A percentile compares a stretch with the other conserved stretches of the same genome.
Evolutionary conservation across 2,888 invertebrate genomes (phyloP).

Genomic region (Diarsia brunnea): DNA sequence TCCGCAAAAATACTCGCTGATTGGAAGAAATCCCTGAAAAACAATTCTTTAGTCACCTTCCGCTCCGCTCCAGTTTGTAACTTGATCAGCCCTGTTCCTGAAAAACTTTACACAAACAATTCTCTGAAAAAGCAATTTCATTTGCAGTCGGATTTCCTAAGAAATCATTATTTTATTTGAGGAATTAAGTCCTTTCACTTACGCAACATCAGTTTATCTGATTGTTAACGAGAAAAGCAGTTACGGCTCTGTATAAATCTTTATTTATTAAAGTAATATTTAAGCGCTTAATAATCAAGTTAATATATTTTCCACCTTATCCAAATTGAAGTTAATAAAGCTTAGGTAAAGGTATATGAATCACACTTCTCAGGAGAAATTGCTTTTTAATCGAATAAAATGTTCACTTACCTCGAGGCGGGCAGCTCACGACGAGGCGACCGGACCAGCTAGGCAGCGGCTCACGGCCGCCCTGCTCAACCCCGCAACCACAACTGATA

Average conservation of each 20-base stretch:
- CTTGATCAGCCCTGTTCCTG: conserved; percentile 32
- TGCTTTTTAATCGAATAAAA: conserved; percentile 90
- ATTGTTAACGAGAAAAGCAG: conserved; percentile 45
- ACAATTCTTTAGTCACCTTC: not conserved
- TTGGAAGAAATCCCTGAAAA: conserved; percentile 1
- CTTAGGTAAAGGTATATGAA: conserved; percentile 68
- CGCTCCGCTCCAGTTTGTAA: conserved; percentile 12
- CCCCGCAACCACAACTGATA: conserved; percentile 87
- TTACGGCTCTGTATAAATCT: conserved; percentile 20
- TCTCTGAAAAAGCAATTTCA: conserved; percentile 55
- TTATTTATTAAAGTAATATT: conserved; percentile 52
- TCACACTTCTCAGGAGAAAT: conserved; percentile 84
- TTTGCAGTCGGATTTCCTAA: not conserved
- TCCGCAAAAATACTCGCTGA: not conserved
- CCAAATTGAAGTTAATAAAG: conserved; percentile 68
- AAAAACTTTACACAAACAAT: conserved; percentile 44
- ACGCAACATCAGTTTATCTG: conserved; percentile 35
- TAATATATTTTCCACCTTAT: conserved; percentile 61
- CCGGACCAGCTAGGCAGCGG: conserved; percentile 77
- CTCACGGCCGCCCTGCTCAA: conserved; percentile 83
- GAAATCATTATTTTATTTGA: not conserved
- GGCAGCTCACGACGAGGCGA: conserved; percentile 73
- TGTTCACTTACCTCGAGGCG: conserved; percentile 87
- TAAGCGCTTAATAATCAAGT: conserved; percentile 44
- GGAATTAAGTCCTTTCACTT: conserved; percentile 29